Conservation (phyloP, 2,113 vertebrate species). For the Proterorhinus semilunaris region DNA sequence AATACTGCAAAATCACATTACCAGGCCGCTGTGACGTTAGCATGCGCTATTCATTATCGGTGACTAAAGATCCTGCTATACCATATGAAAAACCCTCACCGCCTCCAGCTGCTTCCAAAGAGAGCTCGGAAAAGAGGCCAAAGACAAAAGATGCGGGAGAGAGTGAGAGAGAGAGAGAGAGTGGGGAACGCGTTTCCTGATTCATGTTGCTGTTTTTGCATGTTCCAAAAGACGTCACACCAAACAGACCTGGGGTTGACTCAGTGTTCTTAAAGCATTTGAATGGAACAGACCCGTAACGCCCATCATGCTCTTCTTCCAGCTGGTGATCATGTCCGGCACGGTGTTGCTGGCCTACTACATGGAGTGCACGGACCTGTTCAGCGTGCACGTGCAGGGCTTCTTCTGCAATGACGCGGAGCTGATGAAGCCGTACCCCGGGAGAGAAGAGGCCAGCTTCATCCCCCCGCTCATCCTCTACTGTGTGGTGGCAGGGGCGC, state of each 20-base stretch:
- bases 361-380: constrained; percentile 96
- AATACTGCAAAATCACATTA: constrained; percentile 21
- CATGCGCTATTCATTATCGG: constrained; percentile 37
- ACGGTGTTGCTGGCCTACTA: constrained; percentile 97
- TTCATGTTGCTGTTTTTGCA: constrained; percentile 37
- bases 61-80: constrained; percentile 43
- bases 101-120: constrained; percentile 55
- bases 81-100: constrained; percentile 5
- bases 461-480: constrained; percentile 94
- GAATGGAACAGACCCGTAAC: constrained; percentile 10
- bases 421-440: constrained; percentile 96
- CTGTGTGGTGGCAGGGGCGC: constrained; percentile 90
- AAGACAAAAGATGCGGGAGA: constrained; percentile 66
- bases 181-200: constrained; percentile 24
- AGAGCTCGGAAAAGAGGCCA: constrained; percentile 58
- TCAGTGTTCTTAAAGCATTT: neutral
- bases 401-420: constrained; percentile 98
- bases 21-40: constrained; percentile 12
- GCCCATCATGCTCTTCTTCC: constrained; percentile 84
- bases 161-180: constrained; percentile 36
- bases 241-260: constrained; percentile 29
- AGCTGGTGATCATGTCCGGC: constrained; percentile 99
- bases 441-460: constrained; percentile 91
- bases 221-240: constrained; percentile 9
- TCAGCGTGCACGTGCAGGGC: constrained; percentile 94